Base-by-base conservation (phyloP, 2,113 vertebrate genomes). In the Bubo bubo region DNA sequence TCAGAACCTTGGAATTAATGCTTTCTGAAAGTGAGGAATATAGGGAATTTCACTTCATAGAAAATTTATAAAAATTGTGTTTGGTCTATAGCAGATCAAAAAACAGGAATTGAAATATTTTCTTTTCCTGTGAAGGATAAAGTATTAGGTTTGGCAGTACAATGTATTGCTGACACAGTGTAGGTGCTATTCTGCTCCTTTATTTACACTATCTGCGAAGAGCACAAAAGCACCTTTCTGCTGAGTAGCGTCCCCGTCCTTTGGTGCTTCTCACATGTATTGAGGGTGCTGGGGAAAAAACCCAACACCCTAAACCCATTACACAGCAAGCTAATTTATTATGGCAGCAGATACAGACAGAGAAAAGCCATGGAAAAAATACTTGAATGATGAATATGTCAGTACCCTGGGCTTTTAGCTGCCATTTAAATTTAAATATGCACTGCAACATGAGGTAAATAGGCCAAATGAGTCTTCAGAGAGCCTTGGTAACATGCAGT, bases 401-500 rank as follows among this genome's bases (percentile, higher is more conserved):
- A 72, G 23, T 71, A 58, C 28, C 41, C 60, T 17, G n/a, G 35
- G 73, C 68, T 95, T 96, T 94, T 81, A 89, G 68, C 35, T 89
- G 76, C 59, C 50, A 50, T 87, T 87, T 87, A 81, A 87, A 90
- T 93, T 96, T 82, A 79, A 91, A 85, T 63, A 64, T 28, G 35
- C 39, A 17, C 47, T 68, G 47, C 28, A 84, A 47, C 8, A 26
- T 15, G 49, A 72, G 47, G 62, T 53, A 66, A 94, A 94, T 39
- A 60, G 58, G 27, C 27, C 75, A 87, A 80, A 75, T 79, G 95
- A 64, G 53, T 35, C 85, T 92, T 37, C n/a, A 59, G 77, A 70
- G 79, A 74, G 37, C 64, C 60, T 64, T 59, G 35, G 39, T 60
- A 88, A 56, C 49, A 2, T 13, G 39, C 35, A 82, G 39, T 4